Conservation (phyloP, 2,888 invertebrate genomes). For the Sesamia inferens region DNA sequence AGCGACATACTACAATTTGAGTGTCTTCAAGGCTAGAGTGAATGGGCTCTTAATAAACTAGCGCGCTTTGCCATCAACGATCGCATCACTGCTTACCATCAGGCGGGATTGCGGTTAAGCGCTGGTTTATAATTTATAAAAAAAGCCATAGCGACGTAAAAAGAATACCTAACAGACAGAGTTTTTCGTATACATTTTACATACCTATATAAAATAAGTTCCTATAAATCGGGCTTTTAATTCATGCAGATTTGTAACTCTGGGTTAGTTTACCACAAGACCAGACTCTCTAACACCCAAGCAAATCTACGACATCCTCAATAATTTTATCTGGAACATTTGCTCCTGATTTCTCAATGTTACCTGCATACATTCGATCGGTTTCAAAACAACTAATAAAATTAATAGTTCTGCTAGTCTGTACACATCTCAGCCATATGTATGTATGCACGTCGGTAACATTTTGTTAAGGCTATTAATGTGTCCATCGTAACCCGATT, state of each 20-base stretch:
- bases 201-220: too few species aligned
- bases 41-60: too few species aligned
- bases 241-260: background rate
- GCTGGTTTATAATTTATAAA: too few species aligned
- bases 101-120: too few species aligned
- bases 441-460: slow-evolving; percentile 61
- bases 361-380: slow-evolving; percentile 40
- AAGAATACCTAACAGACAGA: too few species aligned
- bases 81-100: too few species aligned
- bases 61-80: too few species aligned
- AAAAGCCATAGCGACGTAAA: too few species aligned
- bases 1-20: too few species aligned
- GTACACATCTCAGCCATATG: slow-evolving; percentile 65
- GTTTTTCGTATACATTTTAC: too few species aligned
- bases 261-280: background rate
- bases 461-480: slow-evolving; percentile 80
- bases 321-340: slow-evolving; percentile 46
- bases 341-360: slow-evolving; percentile 48
- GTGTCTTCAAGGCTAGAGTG: too few species aligned
- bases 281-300: slow-evolving; percentile 3
- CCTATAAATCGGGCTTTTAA: background rate
- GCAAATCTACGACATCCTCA: slow-evolving; percentile 28
- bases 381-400: slow-evolving; percentile 72
- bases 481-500: slow-evolving; percentile 70
- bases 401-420: slow-evolving; percentile 70